Base-by-base conservation (phyloP, 2,797 vertebrate genomes). In the Sebastes alutus region DNA sequence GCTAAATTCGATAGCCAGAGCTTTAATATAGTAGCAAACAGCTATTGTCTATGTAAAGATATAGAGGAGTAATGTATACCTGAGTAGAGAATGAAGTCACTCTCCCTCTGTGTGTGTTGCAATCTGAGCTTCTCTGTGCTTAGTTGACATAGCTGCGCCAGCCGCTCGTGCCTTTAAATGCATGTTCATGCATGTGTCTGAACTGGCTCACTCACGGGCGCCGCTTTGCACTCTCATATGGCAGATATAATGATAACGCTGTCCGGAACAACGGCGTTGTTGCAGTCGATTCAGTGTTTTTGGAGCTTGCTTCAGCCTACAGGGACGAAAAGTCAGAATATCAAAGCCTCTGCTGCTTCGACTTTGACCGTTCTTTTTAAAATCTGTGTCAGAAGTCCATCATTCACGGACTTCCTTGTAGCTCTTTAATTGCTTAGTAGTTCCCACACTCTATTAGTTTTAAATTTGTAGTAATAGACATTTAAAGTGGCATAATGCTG, bases 121-220 rank as follows among this genome's bases (percentile, higher is more conserved):
- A 42, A 42, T 42, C 38, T 42, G 38, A 42, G 38, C 2, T 42
- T 42, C 38, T 42, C 2, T 0, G 2, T 42, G 0, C 5, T 42
- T 6, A 6, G 38, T 16, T 42, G 38, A 16, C 14, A 42, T 42
- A 42, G 13, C 38, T 42, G 38, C 13, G 0, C 0, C 38, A 42
- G 38, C 38, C 13, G 0, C 38, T 42, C 1, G 0, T 42, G 13
- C 38, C 13, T 42, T 42, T 42, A 16, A 42, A 0, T 0, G 38
- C 38, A 42, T 42, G 38, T 42, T 42, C 0, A 42, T 42, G 38
- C 38, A 42, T 42, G 0, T 42, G 38, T 0, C 38, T 0, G 13
- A 42, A 14, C 13, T 42, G 38, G 38, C 13, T 38, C 5, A 13
- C 35, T 38, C 1, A 14, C 2, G 2, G 13, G 2, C 5, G 13